Evolutionary conservation across 2,113 vertebrate species (phyloP), one percentile per base, ranked within the genome.

Genomic region (Panurus biarmicus): DNA sequence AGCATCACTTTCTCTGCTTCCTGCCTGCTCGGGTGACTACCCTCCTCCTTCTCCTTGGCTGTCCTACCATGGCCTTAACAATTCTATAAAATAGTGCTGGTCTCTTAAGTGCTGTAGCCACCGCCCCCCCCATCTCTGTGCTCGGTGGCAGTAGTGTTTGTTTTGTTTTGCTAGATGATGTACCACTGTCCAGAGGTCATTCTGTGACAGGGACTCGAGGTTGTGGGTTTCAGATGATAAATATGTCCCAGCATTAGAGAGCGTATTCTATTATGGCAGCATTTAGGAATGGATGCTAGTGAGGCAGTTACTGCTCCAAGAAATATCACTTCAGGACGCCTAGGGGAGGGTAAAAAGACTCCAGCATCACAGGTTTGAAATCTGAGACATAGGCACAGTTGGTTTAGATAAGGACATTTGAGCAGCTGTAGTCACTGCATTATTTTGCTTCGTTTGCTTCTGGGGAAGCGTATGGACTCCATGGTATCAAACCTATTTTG

Each of bases 371-470:
- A 85, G 73, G 82, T 95, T 91, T 93, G 91, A 93, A 91, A 85
- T 85, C 42, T 53, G 50, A 95, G 85, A 85, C 28, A 62, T 79
- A 74, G 47, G n/a, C 60, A 62, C 51, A 70, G 33, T 56, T 85
- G 40, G 25, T 65, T 87, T 86, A 93, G 78, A 94, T 90, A 76
- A 80, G 21, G 60, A 48, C 56, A 61, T 48, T 61, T 60, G 67
- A 85, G 47, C 64, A 90, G 72, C 36, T 80, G 60, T 92, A 87
- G 67, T 71, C 69, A 79, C 85, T 93, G 74, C 67, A 67, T 94
- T 93, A 42, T 67, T 96, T 82, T 95, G 92, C 76, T 95, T 94
- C n/a, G 1, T 87, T 90, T 83, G 72, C 69, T 95, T 93, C 85
- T 91, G 85, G 72, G 60, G 60, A 94, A 83, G 69, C 40, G 0